Conservation (phyloP, 2,888 invertebrate genomes). For the Quadroppia sp. region DNA sequence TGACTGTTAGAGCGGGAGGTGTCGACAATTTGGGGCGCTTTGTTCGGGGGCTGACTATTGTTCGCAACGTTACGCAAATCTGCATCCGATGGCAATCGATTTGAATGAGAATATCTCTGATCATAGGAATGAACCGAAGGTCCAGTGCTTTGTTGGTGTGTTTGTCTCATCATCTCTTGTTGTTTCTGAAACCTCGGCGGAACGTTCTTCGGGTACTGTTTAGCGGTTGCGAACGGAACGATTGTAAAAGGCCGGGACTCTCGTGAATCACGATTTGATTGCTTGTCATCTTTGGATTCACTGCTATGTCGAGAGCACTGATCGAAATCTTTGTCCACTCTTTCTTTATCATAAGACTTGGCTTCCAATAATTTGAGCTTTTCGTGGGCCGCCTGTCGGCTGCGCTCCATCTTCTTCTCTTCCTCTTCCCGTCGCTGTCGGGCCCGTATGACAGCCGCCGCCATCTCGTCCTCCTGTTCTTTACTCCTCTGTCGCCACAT, state of each 20-base stretch:
- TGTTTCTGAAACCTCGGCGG: slow-evolving; percentile 80
- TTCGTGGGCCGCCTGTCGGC: slow-evolving; percentile 61
- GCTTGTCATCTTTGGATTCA: slow-evolving; percentile 52
- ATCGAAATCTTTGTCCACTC: slow-evolving; percentile 35
- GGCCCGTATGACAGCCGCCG: slow-evolving; percentile 74
- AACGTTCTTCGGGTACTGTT: slow-evolving; percentile 73
- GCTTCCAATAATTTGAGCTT: slow-evolving; percentile 67
- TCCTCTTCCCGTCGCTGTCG: slow-evolving; percentile 82
- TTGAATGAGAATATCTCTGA: neutral
- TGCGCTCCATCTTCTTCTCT: slow-evolving; percentile 63
- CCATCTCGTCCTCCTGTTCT: slow-evolving; percentile 67
- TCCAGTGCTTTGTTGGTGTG: slow-evolving; percentile 45
- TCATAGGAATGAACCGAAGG: slow-evolving; percentile 20
- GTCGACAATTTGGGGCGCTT: slow-evolving; percentile 16
- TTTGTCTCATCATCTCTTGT: slow-evolving; percentile 54
- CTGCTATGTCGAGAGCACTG: slow-evolving; percentile 50
- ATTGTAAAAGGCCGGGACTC: slow-evolving; percentile 21
- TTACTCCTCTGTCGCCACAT: slow-evolving; percentile 67
- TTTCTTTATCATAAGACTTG: slow-evolving; percentile 55
- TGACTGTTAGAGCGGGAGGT: slow-evolving; percentile 45
- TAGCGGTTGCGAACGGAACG: slow-evolving; percentile 48
- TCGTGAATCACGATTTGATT: slow-evolving; percentile 37
- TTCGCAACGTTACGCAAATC: neutral
- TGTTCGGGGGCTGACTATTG: slow-evolving; percentile 8
- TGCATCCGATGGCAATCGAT: neutral